Conservation (phyloP, 1,140 invertebrate genomes). For the Ceratitis capitata region DNA sequence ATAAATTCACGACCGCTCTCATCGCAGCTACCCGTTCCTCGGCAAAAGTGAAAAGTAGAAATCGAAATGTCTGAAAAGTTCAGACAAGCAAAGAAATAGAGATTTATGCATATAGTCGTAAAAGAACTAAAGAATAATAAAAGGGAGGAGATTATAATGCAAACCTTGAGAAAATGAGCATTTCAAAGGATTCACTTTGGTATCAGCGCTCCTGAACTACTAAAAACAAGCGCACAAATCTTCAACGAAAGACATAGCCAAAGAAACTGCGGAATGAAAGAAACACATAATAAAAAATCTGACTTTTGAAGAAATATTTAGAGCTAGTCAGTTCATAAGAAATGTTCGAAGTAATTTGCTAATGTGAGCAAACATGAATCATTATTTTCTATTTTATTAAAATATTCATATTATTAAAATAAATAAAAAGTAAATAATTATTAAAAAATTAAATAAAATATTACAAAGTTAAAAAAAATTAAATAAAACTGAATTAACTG, state of each 20-base stretch:
- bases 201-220: background rate
- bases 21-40: background rate
- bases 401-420: too few relatives aligned
- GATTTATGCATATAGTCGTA: background rate
- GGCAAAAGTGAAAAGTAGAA: background rate
- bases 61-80: conserved; percentile 11
- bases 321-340: background rate
- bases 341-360: too few relatives aligned
- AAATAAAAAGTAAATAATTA: too few relatives aligned
- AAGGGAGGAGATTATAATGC: background rate
- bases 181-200: background rate
- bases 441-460: too few relatives aligned
- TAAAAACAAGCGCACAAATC: background rate
- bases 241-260: too few relatives aligned
- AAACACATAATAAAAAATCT: background rate
- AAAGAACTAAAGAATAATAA: background rate
- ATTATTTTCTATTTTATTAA: too few relatives aligned
- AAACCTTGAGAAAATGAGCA: background rate
- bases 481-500: too few relatives aligned
- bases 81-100: background rate
- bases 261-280: too few relatives aligned
- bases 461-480: too few relatives aligned
- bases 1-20: background rate
- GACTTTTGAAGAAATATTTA: background rate
- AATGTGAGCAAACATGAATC: too few relatives aligned